Conservation (phyloP, 2,113 vertebrate genomes). For the Anhinga anhinga region DNA sequence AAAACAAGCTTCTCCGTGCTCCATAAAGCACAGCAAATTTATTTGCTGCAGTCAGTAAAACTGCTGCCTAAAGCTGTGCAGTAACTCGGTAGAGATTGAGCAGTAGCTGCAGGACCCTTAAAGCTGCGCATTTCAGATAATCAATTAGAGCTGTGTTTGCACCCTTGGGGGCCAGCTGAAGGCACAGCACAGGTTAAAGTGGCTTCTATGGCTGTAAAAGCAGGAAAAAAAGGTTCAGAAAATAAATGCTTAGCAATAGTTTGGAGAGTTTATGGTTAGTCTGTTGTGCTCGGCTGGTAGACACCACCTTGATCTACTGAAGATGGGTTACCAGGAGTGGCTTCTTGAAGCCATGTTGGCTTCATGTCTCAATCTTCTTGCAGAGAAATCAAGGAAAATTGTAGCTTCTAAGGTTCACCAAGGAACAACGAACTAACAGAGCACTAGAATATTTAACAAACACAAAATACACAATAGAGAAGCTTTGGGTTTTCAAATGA, state of each 20-base stretch:
- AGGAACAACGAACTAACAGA: background rate
- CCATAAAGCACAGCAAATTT: constrained; percentile 61
- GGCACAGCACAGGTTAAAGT: background rate
- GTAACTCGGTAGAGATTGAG: background rate
- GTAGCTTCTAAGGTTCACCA: background rate
- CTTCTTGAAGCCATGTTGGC: background rate
- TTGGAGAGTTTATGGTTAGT: background rate
- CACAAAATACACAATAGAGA: background rate
- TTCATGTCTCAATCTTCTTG: background rate
- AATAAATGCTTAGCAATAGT: background rate
- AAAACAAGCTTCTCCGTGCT: constrained; percentile 68
- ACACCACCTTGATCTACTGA: background rate
- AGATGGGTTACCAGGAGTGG: background rate
- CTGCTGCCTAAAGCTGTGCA: background rate
- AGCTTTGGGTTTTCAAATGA: background rate
- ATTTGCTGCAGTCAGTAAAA: constrained; percentile 33
- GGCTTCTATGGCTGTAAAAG: background rate
- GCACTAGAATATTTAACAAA: background rate
- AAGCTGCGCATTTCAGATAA: background rate
- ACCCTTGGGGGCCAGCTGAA: background rate
- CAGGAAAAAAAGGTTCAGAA: background rate
- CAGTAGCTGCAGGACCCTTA: background rate
- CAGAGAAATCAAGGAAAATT: background rate
- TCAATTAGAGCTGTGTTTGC: background rate
- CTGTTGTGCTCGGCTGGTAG: background rate